Evolutionary conservation across 2,797 vertebrate species (phyloP).

Genomic region (Dicrostonyx torquatus): DNA sequence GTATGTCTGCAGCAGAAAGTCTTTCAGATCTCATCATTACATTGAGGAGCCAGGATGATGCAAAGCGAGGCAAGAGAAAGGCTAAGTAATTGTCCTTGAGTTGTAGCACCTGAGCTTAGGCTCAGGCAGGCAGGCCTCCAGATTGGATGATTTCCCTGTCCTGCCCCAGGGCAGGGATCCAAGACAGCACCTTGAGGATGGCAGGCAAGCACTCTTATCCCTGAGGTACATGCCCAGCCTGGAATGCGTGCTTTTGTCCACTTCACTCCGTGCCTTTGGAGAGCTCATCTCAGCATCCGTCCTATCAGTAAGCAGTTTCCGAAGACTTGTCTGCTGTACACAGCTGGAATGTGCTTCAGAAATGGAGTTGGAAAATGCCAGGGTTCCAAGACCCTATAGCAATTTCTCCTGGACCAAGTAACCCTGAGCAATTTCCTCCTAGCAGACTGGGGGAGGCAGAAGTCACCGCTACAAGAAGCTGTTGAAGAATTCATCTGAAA

Average conservation of each 20-base stretch:
- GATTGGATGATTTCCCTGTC: not conserved
- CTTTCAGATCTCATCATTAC: not conserved
- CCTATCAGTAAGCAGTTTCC: not conserved
- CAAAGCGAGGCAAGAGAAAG: not conserved
- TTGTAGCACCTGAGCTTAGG: not conserved
- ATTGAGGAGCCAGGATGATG: not conserved
- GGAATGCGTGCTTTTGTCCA: not conserved
- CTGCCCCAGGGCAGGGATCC: not conserved
- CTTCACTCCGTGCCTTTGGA: not conserved
- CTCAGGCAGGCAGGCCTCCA: not conserved
- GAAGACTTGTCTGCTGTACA: not conserved
- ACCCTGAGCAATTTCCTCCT: not conserved
- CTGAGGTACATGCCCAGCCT: not conserved
- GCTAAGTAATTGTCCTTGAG: not conserved
- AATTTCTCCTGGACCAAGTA: not conserved
- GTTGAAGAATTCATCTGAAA: not conserved
- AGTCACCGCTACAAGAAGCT: not conserved
- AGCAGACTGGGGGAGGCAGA: not conserved
- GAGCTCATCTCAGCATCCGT: not conserved
- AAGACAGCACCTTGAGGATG: too few relatives aligned
- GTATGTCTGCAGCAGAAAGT: not conserved
- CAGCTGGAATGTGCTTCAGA: not conserved
- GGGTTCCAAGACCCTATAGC: not conserved
- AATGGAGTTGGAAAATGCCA: not conserved
- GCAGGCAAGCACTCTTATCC: not conserved